Conservation (phyloP, 2,888 invertebrate species). For the Eutolmus rufibarbis region DNA sequence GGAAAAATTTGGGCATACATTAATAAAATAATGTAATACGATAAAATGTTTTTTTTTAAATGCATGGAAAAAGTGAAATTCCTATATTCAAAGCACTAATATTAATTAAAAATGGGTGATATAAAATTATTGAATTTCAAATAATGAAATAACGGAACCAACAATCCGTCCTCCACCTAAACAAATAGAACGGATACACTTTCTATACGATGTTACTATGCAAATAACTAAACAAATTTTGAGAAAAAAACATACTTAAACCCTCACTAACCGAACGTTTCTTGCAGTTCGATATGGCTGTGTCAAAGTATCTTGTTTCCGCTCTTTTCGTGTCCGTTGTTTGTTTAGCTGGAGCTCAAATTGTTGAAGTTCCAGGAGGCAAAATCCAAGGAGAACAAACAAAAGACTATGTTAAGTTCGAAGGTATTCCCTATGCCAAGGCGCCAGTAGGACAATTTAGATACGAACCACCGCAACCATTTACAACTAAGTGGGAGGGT, state of each 20-base stretch:
- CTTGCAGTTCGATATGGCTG: not conserved
- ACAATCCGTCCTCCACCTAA: not conserved
- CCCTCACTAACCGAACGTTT: slow-evolving; percentile 59
- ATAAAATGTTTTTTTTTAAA: too few relatives aligned
- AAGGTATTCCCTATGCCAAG: slow-evolving; percentile 73
- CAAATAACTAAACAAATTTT: not conserved
- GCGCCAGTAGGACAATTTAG: slow-evolving; percentile 70
- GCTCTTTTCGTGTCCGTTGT: not conserved
- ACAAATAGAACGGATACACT: not conserved
- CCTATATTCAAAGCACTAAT: too few relatives aligned
- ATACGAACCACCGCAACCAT: slow-evolving; percentile 63
- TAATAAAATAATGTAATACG: too few relatives aligned
- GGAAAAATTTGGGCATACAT: too few relatives aligned
- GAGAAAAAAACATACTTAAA: slow-evolving; percentile 69
- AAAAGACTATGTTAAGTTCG: slow-evolving; percentile 66
- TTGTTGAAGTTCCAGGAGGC: slow-evolving; percentile 53
- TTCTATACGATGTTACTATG: not conserved
- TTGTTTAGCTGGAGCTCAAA: not conserved
- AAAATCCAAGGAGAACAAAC: slow-evolving; percentile 53
- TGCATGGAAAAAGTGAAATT: too few relatives aligned
- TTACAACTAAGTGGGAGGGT: slow-evolving; percentile 51
- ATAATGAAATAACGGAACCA: too few relatives aligned
- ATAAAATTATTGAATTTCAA: too few relatives aligned
- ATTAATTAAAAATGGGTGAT: too few relatives aligned
- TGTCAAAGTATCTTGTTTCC: not conserved